These are phyloP conservation scores for Dermolepida albohirtum DNA, from an alignment of 2,888 invertebrate species.

Conservation along the genomic window DNA sequence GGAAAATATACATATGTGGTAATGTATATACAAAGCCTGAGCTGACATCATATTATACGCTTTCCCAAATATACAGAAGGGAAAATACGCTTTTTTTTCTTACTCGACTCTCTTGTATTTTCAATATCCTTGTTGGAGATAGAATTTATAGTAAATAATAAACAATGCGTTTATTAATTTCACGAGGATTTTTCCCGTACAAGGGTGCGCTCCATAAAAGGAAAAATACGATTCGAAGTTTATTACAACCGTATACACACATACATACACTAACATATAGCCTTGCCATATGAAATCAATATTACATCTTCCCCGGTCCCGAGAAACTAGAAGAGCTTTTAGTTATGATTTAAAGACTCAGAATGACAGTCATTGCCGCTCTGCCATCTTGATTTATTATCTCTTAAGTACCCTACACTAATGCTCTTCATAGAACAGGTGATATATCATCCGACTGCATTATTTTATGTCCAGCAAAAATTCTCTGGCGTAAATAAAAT, in stretches of 20 bases:
- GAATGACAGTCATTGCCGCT: conserved; percentile 42
- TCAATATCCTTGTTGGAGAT: conserved; percentile 17
- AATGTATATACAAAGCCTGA: too few relatives aligned
- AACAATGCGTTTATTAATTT: conserved; percentile 35
- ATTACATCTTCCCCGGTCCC: conserved; percentile 10
- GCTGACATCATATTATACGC: too few relatives aligned
- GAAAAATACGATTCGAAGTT: conserved; percentile 26
- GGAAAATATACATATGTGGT: too few relatives aligned
- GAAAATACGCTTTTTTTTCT: not conserved
- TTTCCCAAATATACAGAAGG: too few relatives aligned
- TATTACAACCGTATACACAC: conserved; percentile 25
- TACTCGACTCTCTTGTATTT: conserved; percentile 8
- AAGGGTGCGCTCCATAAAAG: conserved; percentile 8
- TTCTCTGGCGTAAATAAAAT: too few relatives aligned
- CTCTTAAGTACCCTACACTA: conserved; percentile 29
- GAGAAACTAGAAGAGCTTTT: not conserved
- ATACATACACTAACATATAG: not conserved
- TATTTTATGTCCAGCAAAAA: too few relatives aligned
- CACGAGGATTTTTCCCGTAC: not conserved
- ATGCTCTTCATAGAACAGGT: conserved; percentile 30
- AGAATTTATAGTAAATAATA: conserved; percentile 35
- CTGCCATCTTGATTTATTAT: conserved; percentile 33
- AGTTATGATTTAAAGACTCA: conserved; percentile 42
- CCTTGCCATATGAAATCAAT: conserved; percentile 23
- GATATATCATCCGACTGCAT: conserved; percentile 22